Conservation (phyloP, 2,113 vertebrate species). For the Osmerus mordax region DNA sequence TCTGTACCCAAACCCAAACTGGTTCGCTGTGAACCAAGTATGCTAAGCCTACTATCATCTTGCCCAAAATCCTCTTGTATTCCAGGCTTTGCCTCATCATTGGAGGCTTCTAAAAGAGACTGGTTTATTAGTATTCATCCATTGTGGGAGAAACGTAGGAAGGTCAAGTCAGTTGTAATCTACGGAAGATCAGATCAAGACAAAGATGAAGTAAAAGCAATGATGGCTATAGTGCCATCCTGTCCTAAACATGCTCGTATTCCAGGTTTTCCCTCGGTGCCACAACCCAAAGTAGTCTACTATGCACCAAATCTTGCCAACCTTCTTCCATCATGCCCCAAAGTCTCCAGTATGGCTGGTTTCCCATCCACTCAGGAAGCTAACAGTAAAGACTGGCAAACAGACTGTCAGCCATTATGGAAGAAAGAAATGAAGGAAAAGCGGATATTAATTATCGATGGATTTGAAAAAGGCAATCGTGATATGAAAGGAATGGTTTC, state of each 20-base stretch:
- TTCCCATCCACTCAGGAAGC: constrained; percentile 47
- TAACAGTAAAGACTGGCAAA: constrained; percentile 40
- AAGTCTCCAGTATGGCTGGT: constrained; percentile 34
- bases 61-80: constrained; percentile 35
- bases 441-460: background rate
- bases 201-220: constrained; percentile 27
- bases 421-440: constrained; percentile 14
- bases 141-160: constrained; percentile 3
- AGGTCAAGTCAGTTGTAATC: background rate
- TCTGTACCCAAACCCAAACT: constrained; percentile 13
- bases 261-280: constrained; percentile 36
- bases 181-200: constrained; percentile 24
- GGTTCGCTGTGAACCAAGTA: constrained; percentile 8
- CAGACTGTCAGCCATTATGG: constrained; percentile 27
- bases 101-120: constrained; percentile 10
- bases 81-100: constrained; percentile 48
- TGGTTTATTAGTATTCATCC: constrained; percentile 24
- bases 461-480: background rate
- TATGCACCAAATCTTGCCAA: constrained; percentile 1
- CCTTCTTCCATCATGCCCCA: constrained; percentile 35
- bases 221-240: constrained; percentile 26
- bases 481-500: constrained; percentile 30
- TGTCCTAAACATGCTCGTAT: constrained; percentile 41
- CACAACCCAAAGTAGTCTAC: constrained; percentile 2
- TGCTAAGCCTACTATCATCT: constrained; percentile 19